These are phyloP conservation scores for Eremophila alpestris DNA, from an alignment of 2,797 vertebrate species.

Conservation along the genomic window DNA sequence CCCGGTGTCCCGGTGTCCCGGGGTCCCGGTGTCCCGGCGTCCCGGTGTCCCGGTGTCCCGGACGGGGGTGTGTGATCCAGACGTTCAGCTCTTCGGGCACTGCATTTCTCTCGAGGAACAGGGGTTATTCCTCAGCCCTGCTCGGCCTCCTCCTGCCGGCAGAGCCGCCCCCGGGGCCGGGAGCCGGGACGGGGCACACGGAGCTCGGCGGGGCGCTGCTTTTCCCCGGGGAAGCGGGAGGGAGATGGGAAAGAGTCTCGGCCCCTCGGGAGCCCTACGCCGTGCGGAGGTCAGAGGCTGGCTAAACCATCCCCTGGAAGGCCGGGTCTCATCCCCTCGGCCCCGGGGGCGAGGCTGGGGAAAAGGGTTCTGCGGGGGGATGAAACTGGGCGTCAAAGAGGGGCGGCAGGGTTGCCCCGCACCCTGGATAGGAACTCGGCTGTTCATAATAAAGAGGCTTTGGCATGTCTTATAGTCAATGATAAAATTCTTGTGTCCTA, in stretches of 20 bases:
- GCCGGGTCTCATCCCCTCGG: neutral
- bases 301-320: neutral
- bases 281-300: neutral
- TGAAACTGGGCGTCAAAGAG: neutral
- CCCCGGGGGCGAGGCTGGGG: neutral
- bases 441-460: neutral
- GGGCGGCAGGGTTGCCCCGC: too few species aligned
- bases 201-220: rapidly evolving
- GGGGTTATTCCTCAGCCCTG: neutral
- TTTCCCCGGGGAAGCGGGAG: too few species aligned
- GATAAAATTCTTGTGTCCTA: neutral
- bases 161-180: neutral
- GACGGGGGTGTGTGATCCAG: neutral
- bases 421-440: neutral
- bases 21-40: neutral
- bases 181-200: neutral
- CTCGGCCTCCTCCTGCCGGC: neutral
- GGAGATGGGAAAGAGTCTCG: rapidly evolving
- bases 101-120: neutral
- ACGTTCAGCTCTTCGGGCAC: too few species aligned
- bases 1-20: neutral
- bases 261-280: neutral
- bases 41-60: neutral
- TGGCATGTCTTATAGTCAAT: neutral
- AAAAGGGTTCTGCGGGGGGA: rapidly evolving